These are phyloP conservation scores for Triplophysa bombifrons DNA, from an alignment of 2,797 vertebrate genomes.

Conservation along the genomic window DNA sequence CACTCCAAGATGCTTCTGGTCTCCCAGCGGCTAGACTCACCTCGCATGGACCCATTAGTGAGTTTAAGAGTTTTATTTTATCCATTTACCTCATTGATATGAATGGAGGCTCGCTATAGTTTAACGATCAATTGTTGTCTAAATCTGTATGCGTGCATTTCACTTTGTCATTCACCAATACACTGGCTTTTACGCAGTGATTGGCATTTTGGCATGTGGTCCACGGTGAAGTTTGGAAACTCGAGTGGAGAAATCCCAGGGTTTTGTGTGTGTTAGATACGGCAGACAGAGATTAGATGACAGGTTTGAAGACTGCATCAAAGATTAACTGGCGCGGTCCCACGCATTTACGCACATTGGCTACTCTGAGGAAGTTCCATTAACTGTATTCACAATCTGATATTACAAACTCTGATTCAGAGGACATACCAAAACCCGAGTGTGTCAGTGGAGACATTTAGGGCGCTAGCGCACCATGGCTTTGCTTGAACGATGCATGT, in stretches of 20 bases:
- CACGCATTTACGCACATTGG: slow-evolving; percentile 31
- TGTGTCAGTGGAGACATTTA: slow-evolving; percentile 15
- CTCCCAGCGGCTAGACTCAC: slow-evolving; percentile 84
- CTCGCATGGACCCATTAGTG: slow-evolving; percentile 81
- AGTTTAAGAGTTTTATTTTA: slow-evolving; percentile 59
- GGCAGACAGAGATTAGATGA: slow-evolving; percentile 42
- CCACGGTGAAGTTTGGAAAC: slow-evolving; percentile 28
- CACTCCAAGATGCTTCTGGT: slow-evolving; percentile 82
- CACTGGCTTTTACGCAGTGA: slow-evolving; percentile 23
- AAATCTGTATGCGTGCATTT: neutral
- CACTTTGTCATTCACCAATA: slow-evolving; percentile 2
- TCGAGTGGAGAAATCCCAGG: slow-evolving; percentile 34
- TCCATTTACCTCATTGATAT: slow-evolving; percentile 33
- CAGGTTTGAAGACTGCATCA: slow-evolving; percentile 44
- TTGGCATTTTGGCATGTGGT: slow-evolving; percentile 22
- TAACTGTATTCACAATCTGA: slow-evolving; percentile 2
- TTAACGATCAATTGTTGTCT: slow-evolving; percentile 8
- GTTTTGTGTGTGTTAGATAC: slow-evolving; percentile 33
- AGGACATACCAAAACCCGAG: neutral
- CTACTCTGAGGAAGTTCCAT: slow-evolving; percentile 36
- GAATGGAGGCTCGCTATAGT: slow-evolving; percentile 27
- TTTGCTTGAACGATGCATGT: slow-evolving; percentile 13
- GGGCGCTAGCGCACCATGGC: neutral
- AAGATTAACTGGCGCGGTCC: slow-evolving; percentile 55
- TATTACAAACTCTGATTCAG: neutral